A percentile compares a stretch with the other conserved stretches of the same genome.
Conservation (phyloP, 1,140 invertebrate genomes). For the Drosophila ambigua region DNA sequence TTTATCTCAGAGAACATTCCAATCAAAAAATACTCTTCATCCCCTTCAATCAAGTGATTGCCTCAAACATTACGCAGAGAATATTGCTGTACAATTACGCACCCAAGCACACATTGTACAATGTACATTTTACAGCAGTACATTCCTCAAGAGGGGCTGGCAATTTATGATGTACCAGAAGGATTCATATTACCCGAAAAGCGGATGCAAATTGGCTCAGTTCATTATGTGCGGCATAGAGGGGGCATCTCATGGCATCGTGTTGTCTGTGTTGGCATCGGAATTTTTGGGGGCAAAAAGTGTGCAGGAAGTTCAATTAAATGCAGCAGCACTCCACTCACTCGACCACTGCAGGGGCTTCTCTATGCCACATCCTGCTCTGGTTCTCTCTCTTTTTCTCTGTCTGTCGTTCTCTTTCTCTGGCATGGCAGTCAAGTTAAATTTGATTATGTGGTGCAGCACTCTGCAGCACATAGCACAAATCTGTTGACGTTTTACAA, state of each 20-base stretch:
- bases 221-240: slow-evolving; percentile 14
- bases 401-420: neutral
- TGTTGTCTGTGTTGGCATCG: neutral
- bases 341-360: slow-evolving; percentile 22
- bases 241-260: too few species aligned
- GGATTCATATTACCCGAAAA: slow-evolving; percentile 19
- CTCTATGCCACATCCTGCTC: slow-evolving; percentile 16
- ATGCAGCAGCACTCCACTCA: slow-evolving; percentile 34
- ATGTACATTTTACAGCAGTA: too few species aligned
- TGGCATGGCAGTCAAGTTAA: slow-evolving; percentile 55
- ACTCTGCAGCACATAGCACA: slow-evolving; percentile 10
- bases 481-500: slow-evolving; percentile 69
- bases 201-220: slow-evolving; percentile 36
- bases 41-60: too few species aligned
- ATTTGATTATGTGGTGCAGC: slow-evolving; percentile 69
- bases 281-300: slow-evolving; percentile 5
- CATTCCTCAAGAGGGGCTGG: neutral
- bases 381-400: slow-evolving; percentile 6
- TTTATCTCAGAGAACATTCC: too few species aligned
- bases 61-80: neutral
- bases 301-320: slow-evolving; percentile 61
- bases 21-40: too few species aligned
- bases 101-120: neutral
- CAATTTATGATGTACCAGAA: slow-evolving; percentile 11
- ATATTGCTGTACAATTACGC: slow-evolving; percentile 26